Conservation (phyloP, 1,140 invertebrate genomes). For the Saccostrea cuccullata region DNA sequence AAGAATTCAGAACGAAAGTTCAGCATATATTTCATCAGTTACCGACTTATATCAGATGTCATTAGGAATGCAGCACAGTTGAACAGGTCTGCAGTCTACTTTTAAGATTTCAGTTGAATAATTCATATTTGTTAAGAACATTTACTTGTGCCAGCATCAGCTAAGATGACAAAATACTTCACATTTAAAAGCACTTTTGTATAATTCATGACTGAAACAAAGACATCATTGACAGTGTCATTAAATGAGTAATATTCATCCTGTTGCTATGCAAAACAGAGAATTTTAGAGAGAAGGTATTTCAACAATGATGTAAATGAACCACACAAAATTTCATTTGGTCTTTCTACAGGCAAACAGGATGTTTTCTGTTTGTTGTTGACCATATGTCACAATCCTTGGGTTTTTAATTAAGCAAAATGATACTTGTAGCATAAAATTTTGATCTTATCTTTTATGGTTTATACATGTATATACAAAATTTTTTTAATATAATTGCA, state of each 20-base stretch:
- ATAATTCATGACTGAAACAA: neutral
- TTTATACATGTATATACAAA: no score
- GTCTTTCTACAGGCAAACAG: no score
- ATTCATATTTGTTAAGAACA: neutral
- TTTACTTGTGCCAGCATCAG: neutral
- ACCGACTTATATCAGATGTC: neutral
- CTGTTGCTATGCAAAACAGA: neutral
- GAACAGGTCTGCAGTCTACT: neutral
- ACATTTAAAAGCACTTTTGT: neutral
- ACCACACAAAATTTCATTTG: no score
- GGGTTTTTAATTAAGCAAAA: no score
- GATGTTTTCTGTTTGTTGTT: no score
- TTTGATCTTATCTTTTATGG: no score
- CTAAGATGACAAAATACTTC: neutral
- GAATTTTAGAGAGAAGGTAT: neutral
- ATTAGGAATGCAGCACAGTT: neutral
- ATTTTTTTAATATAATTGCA: no score
- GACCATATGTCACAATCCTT: no score
- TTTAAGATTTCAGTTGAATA: neutral
- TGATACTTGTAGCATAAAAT: no score
- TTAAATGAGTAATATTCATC: neutral
- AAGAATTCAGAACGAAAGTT: neutral
- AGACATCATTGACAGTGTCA: neutral
- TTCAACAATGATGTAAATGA: no score
- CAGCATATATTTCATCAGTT: neutral